phyloP scores from a whole-genome alignment of 2,113 vertebrate genomes.

The Nothobranchius kuhntae region DNA sequence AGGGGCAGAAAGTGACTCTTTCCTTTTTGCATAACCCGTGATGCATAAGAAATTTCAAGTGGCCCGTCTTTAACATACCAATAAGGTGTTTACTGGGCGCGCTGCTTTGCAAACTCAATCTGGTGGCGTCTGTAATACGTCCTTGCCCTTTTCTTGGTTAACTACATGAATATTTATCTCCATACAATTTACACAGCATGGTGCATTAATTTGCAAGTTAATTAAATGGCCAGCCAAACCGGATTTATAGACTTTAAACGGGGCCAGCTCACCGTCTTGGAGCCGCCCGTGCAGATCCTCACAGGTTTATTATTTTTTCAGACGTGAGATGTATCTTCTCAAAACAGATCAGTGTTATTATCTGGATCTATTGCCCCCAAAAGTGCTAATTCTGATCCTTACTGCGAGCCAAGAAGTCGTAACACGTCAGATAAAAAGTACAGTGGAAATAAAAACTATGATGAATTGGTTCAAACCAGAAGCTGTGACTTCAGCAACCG shows the following conservation, averaged over 20 bases:
- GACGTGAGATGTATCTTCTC: constrained; percentile 1
- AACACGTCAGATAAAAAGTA: constrained; percentile 6
- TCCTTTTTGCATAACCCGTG: constrained; percentile 55
- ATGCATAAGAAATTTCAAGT: constrained; percentile 72
- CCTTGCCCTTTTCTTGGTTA: constrained; percentile 57
- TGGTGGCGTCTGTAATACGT: constrained; percentile 47
- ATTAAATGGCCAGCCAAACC: constrained; percentile 64
- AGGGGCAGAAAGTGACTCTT: constrained; percentile 32
- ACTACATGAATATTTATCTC: constrained; percentile 70
- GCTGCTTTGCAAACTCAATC: constrained; percentile 46
- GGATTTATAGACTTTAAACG: constrained; percentile 68
- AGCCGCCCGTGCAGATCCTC: constrained; percentile 50
- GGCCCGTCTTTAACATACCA: constrained; percentile 66
- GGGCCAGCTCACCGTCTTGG: constrained; percentile 28
- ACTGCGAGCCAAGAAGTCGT: constrained; percentile 17
- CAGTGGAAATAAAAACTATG: background rate
- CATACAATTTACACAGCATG: constrained; percentile 60
- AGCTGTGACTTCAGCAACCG: background rate
- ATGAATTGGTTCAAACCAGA: background rate
- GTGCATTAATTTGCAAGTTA: constrained; percentile 75
- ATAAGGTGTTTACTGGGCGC: constrained; percentile 42
- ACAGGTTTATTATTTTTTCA: constrained; percentile 49
- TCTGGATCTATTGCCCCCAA: constrained; percentile 1
- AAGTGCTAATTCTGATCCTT: background rate
- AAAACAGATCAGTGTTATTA: background rate